Evolutionary conservation across 2,113 vertebrate species (phyloP), one percentile per base, ranked within the genome.

Genomic region (Hiodon tergisus): DNA sequence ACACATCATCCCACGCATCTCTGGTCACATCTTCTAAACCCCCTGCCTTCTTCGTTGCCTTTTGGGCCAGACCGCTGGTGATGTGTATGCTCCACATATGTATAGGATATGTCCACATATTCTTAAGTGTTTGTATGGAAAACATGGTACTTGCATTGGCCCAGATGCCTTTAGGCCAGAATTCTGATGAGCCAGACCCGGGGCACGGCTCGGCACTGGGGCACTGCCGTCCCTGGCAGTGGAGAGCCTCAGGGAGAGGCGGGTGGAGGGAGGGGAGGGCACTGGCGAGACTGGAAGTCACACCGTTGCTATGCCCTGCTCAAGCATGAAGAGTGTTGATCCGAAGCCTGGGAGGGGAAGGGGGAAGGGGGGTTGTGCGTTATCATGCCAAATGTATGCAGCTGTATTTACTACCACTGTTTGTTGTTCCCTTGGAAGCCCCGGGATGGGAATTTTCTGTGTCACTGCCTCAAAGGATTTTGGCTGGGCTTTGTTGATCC

Each of bases 381-480:
- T 91, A 92, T 92, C 90, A 87, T 84, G 82, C 88, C 86, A 89
- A 87, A 85, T 89, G 89, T 91, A 90, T 91, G 91, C 94, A 94
- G 94, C 94, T 94, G 93, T 93, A 93, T 93, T 94, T 95, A 92
- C 94, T 86, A 91, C 88, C 88, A 90, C 90, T 94, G 88, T 94
- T 95, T 94, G 93, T 92, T 94, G 93, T 95, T 93, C 83, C 91
- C 91, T 91, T 87, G 92, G 93, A 92, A 93, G 93, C 91, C 89
- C 84, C 80, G 6, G 85, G 89, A 90, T 92, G 92, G 90, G 94
- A 93, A 94, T 94, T 95, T 95, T 94, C 94, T 94, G 94, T 95
- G 93, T 95, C 94, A 94, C 90, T 95, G 94, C 87, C 86, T 94
- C 89, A 88, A 92, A 94, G 94, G 93, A 95, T 94, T 94, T 94